Conservation (phyloP, 2,797 vertebrate genomes). For the Acanthurus tractus region DNA sequence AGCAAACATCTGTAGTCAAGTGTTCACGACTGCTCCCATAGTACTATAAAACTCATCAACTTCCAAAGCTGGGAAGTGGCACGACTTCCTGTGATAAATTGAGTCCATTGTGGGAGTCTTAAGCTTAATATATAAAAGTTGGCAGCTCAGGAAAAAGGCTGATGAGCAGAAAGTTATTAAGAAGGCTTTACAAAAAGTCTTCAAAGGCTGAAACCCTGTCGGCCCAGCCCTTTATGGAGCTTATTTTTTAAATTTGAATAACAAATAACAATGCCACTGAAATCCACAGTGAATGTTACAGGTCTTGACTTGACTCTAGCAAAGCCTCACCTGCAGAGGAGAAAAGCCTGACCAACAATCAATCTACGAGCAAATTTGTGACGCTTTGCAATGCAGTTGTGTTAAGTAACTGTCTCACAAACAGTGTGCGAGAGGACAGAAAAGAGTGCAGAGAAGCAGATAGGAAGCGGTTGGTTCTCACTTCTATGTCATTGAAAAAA, state of each 20-base stretch:
- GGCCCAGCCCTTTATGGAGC: not conserved
- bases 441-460: not conserved
- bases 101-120: not conserved
- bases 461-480: not conserved
- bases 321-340: not conserved
- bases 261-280: constrained; percentile 8
- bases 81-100: not conserved
- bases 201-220: constrained; percentile 2
- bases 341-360: constrained; percentile 2
- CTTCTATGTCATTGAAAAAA: not conserved
- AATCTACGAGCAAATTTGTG: constrained; percentile 6
- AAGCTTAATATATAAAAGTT: not conserved
- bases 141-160: not conserved
- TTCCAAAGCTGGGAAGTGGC: not conserved
- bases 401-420: constrained; percentile 1
- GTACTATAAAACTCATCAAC: not conserved
- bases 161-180: not conserved
- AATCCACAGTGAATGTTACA: not conserved
- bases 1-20: not conserved
- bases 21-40: not conserved
- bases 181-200: not conserved
- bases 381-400: not conserved
- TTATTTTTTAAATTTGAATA: not conserved
- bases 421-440: not conserved
- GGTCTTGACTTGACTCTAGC: not conserved